Conservation (phyloP, 1,140 invertebrate genomes). For the Carposina sasakii region DNA sequence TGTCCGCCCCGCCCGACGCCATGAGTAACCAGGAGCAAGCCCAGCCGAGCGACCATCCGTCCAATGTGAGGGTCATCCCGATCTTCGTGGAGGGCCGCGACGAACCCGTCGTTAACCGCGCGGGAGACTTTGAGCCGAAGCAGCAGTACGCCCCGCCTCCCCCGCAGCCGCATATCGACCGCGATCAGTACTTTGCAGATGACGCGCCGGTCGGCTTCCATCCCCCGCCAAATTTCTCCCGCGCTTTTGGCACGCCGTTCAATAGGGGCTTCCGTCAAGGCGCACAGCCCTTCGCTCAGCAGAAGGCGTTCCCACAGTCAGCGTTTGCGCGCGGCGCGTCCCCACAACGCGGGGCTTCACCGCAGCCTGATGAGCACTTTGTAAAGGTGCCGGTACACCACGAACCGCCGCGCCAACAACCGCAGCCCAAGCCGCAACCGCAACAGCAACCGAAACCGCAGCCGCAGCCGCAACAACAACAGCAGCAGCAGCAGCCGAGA, state of each 20-base stretch:
- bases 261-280: slow-evolving; percentile 52
- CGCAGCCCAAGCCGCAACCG: slow-evolving; percentile 42
- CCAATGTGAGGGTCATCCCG: slow-evolving; percentile 84
- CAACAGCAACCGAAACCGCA: slow-evolving; percentile 43
- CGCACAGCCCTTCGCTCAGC: slow-evolving; percentile 56
- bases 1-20: slow-evolving; percentile 79
- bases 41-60: slow-evolving; percentile 44
- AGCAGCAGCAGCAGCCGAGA: slow-evolving; percentile 41
- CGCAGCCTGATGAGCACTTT: slow-evolving; percentile 59
- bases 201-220: slow-evolving; percentile 48
- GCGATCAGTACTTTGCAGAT: slow-evolving; percentile 61
- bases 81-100: slow-evolving; percentile 90
- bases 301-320: slow-evolving; percentile 55
- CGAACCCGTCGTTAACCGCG: slow-evolving; percentile 79
- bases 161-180: slow-evolving; percentile 52
- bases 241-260: slow-evolving; percentile 59
- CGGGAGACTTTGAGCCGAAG: slow-evolving; percentile 51
- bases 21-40: slow-evolving; percentile 54
- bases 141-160: slow-evolving; percentile 17
- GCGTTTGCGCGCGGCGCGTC: slow-evolving; percentile 51
- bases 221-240: slow-evolving; percentile 53
- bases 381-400: slow-evolving; percentile 54
- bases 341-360: slow-evolving; percentile 61
- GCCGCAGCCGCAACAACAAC: slow-evolving; percentile 33
- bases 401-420: slow-evolving; percentile 40